Evolutionary conservation across 2,113 vertebrate species (phyloP), one percentile per base, ranked within the genome.

Genomic region (Vidua macroura): DNA sequence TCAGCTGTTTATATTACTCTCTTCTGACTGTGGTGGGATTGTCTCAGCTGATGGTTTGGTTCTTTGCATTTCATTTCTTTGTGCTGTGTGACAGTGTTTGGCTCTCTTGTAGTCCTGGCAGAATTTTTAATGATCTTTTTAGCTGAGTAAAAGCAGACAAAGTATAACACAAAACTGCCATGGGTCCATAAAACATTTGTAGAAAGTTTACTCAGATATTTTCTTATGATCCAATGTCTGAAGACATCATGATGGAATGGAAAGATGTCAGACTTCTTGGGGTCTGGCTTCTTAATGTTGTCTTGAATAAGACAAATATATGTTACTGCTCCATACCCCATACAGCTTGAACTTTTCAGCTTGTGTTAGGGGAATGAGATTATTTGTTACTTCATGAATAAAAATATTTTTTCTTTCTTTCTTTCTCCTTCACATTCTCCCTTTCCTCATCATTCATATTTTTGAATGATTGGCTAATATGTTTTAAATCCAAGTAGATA

Each of bases 1-100:
- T 93, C 76, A 84, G 76, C 83, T 93, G 88, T 93, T 94, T 93
- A 19, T 62, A 53, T 93, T 92, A 52, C 81, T 82, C 19, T 87
- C 19, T 77, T 85, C 48, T 82, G 80, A 86, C 64, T 58, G 35
- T 56, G 77, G 68, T 86, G 62, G 88, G 92, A 48, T 60, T 62
- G 41, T 75, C 56, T 67, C 83, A 88, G 86, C 86, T 95, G 77
- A 82, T 88, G 73, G n/a, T 93, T 80, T 88, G 58, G 53, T 94
- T 90, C 72, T 64, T 33, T 83, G 90, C 37, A 15, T 93, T 93
- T 90, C 13, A 28, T 90, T 96, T 80, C 80, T 86, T 15, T 74
- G 60, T 62, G 52, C 64, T 88, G 0, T 90, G 60, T 88, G 92
- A 94, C 83, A 90, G 63, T 30, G 19, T 79, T 90, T 95, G 92